Evolutionary conservation across 2,797 vertebrate genomes (phyloP).

Genomic region (Anguilla megastoma): DNA sequence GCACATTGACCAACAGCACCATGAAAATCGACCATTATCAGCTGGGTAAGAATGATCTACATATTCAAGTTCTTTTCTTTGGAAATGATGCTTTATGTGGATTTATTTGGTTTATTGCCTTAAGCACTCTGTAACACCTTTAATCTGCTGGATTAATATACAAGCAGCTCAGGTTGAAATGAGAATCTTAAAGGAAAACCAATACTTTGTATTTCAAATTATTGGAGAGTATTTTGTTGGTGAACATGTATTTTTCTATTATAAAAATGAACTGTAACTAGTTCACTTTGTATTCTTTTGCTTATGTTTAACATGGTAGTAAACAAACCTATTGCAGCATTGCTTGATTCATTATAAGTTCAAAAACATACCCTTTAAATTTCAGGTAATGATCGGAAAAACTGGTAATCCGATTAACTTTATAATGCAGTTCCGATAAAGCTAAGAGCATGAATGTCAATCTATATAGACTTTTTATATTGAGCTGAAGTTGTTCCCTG

Average conservation of each 20-base stretch:
- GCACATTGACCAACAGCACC: conserved; percentile 89
- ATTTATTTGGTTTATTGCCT: neutral
- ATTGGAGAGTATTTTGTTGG: neutral
- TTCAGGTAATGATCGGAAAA: neutral
- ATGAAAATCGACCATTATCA: conserved; percentile 99
- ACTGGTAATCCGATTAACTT: no score
- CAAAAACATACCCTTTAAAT: neutral
- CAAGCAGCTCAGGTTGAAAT: neutral
- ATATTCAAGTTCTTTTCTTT: neutral
- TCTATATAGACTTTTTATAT: neutral
- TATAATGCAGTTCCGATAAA: neutral
- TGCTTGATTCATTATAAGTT: no score
- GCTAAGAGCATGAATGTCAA: neutral
- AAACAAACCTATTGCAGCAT: no score
- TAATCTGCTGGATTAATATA: neutral
- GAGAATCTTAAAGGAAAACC: neutral
- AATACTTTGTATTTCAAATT: neutral
- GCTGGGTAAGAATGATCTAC: conserved; percentile 77
- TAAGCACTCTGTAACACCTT: neutral
- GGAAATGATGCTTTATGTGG: neutral
- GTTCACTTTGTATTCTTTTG: neutral
- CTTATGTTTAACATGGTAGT: neutral
- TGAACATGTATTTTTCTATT: neutral
- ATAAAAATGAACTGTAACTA: neutral
- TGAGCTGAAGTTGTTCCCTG: neutral